Evolutionary conservation across 2,888 invertebrate species (phyloP), one percentile per base, ranked within the genome.

Genomic region (Carpatolechia fugitivella): DNA sequence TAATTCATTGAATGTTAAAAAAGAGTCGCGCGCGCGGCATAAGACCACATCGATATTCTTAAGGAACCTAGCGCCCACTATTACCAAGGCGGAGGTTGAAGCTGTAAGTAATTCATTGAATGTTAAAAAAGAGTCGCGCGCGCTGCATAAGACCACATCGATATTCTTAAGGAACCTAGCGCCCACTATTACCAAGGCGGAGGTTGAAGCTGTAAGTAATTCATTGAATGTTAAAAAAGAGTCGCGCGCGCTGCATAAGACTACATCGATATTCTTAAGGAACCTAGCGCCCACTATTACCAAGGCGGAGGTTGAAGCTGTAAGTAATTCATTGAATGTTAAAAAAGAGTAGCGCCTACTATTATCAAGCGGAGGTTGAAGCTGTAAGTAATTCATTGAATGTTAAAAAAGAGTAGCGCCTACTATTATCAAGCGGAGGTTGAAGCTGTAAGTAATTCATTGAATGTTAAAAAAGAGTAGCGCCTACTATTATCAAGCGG

Each of bases 301-400:
- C 0, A 97, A 97, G 72, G 96, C 97, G 49, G 99, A 99, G 91
- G 96, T 99, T 4, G 99, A 99, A 91, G 95, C 96, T 31, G 96
- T 98, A 78, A 91, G 93, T 91, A 38, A 30, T 56, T 36, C 3
- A 24, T 35, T n/a, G 3, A 2, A 16, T n/a, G n/a, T n/a, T n/a
- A n/a, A n/a, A n/a, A n/a, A n/a, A 61, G 86, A 87, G 67, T 92
- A 56, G 97, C 99, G 0, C 98, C 99, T 0, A 95, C 97, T 0
- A 98, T 99, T 56, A 99, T 99, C 0, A 97, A 97, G 96, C 97
- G 49, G 99, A 99, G 91, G 96, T 99, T 4, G 99, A 99, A 91
- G 95, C 96, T 31, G 96, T 98, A 78, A 91, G 93, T 91, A 38
- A 30, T 56, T 36, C 3, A 24, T 35, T n/a, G 3, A 2, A 16